phyloP scores from a whole-genome alignment of 2,113 vertebrate genomes.

The Tachycineta bicolor region DNA sequence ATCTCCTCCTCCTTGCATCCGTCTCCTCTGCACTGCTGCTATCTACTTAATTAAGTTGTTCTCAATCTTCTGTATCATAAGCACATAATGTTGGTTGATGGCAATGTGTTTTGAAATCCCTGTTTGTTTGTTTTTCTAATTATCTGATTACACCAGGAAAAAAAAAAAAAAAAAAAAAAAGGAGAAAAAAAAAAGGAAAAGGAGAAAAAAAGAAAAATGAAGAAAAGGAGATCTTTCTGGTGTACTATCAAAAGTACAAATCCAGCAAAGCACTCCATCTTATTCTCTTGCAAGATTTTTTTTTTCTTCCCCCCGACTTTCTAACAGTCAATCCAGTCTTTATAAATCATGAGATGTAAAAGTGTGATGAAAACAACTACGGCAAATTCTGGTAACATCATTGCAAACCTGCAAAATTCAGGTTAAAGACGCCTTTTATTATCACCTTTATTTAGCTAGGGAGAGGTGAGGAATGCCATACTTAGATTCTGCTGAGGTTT shows the following conservation, averaged over 20 bases:
- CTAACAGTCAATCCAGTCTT: neutral
- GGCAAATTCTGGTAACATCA: neutral
- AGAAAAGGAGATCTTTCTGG: neutral
- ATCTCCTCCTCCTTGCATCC: neutral
- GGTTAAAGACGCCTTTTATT: neutral
- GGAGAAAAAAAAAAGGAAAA: no score
- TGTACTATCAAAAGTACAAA: neutral
- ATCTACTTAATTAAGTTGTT: constrained; percentile 31
- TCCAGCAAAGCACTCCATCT: neutral
- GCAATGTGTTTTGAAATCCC: constrained; percentile 43
- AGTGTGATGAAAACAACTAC: neutral
- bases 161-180: neutral
- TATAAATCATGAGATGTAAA: neutral
- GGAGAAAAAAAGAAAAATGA: no score
- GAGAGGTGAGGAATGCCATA: neutral
- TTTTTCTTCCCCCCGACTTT: neutral
- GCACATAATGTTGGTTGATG: constrained; percentile 16
- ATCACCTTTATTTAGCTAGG: neutral
- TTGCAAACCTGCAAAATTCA: neutral
- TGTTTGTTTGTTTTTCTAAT: constrained; percentile 55
- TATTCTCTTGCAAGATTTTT: neutral
- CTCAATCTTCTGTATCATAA: constrained; percentile 48
- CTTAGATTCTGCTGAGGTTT: neutral
- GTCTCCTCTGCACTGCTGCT: constrained; percentile 5
- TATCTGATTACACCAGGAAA: neutral